A percentile compares a stretch with the other conserved stretches of the same genome.
Evolutionary conservation across 2,113 vertebrate species (phyloP).

Genomic region (Struthidea cinerea): DNA sequence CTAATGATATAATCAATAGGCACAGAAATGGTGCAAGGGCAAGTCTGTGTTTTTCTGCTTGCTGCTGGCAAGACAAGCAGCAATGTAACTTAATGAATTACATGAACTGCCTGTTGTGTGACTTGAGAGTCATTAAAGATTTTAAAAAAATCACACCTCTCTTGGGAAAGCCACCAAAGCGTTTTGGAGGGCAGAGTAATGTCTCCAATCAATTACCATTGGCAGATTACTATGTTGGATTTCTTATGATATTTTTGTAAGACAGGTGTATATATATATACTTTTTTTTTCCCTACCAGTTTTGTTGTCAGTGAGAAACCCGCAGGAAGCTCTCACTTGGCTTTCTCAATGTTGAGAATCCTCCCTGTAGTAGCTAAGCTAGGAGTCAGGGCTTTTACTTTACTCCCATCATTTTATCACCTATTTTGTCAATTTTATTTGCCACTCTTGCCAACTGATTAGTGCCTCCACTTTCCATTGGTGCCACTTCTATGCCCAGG

Average conservation of each 20-base stretch:
- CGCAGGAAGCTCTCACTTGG: neutral
- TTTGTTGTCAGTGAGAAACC: neutral
- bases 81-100: constrained; percentile 22
- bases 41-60: neutral
- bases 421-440: neutral
- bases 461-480: neutral
- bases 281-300: neutral
- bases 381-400: neutral
- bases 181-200: neutral
- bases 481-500: neutral
- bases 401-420: neutral
- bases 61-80: neutral
- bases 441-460: neutral
- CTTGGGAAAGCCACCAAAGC: neutral
- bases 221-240: neutral
- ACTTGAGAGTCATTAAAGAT: constrained; percentile 22
- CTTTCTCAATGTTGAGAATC: neutral
- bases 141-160: neutral
- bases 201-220: neutral
- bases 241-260: neutral
- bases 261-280: neutral
- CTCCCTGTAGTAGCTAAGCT: neutral
- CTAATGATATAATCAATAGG: constrained; percentile 59
- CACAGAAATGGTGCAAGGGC: neutral
- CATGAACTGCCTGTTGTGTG: neutral